Base-by-base conservation (phyloP, 1,140 invertebrate species). In the Nephila pilipes region DNA sequence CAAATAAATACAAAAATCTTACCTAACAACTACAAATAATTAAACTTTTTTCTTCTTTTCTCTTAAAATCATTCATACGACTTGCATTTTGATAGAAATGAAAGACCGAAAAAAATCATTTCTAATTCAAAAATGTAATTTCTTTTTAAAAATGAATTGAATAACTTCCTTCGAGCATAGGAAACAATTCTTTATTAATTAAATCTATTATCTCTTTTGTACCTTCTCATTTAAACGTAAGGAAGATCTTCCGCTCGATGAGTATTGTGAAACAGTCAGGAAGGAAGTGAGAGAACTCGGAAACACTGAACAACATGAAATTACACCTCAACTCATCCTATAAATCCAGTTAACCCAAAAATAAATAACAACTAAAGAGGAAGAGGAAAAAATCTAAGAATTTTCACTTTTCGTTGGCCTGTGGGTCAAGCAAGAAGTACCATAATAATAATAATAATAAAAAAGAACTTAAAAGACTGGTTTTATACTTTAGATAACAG, bases 351-450 rank as follows among this genome's bases (percentile, higher is more conserved):
- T 87, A 87, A 60, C 36, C 85, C 55, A 32, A 87, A 87, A 87
- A 87, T 58, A 58, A 87, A 54, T 22, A 85, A 85, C n/a, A n/a
- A 60, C 20, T 22, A n/a, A 60, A 87, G 58, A 63, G 57, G 58
- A 87, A 38, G 58, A 63, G 85, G 58, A 87, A 87, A 87, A 87
- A 63, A 60, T 29, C 16, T 36, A 32, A 32, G 16, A 63, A 60
- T 63, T 87, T 87, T 87, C 58, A 60, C 85, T 87, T 87, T 87
- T 63, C 46, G 25, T 87, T 87, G 55, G 85, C 55, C 85, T 60
- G 29, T 87, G 58, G 85, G 85, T 58, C 54, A 38, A 87, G 55
- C 25, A 63, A 32, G 36, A 87, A 38, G 20, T 36, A 60, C 29
- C 20, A 36, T 29, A 87, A 29, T 60, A 60, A 87, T 25, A 87